Conservation (phyloP, 2,113 vertebrate species). For the Sphyrna mokarran region DNA sequence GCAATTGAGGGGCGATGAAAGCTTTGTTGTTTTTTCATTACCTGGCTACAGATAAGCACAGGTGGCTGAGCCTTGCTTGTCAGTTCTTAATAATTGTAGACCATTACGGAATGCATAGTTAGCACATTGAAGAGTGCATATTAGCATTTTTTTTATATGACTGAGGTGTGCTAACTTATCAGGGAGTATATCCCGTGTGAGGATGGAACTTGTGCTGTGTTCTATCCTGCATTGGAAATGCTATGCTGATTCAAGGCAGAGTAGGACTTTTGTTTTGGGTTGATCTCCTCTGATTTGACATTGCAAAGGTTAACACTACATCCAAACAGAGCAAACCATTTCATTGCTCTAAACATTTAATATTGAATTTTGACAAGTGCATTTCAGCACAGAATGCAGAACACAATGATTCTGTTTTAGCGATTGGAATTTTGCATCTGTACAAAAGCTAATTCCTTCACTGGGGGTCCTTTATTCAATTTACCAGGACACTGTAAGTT, state of each 20-base stretch:
- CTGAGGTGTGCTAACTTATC: slow-evolving; percentile 67
- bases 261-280: not conserved
- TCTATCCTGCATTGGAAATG: not conserved
- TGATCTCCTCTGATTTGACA: not conserved
- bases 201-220: not conserved
- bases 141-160: slow-evolving; percentile 78
- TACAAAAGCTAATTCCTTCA: not conserved
- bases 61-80: slow-evolving; percentile 73
- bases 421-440: not conserved
- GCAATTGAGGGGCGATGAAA: slow-evolving; percentile 96
- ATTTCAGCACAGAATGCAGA: not conserved
- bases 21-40: slow-evolving; percentile 83
- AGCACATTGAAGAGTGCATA: slow-evolving; percentile 75
- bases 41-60: slow-evolving; percentile 74
- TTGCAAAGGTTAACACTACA: not conserved
- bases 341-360: not conserved
- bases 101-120: slow-evolving; percentile 81
- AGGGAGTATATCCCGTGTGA: slow-evolving; percentile 12
- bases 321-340: not conserved
- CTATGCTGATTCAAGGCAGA: not conserved
- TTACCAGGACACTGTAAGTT: not conserved
- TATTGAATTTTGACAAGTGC: not conserved
- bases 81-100: slow-evolving; percentile 81
- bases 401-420: not conserved
- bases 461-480: not conserved